Base-by-base conservation (phyloP, 1,140 invertebrate genomes). In the Branchinecta lindahli region DNA sequence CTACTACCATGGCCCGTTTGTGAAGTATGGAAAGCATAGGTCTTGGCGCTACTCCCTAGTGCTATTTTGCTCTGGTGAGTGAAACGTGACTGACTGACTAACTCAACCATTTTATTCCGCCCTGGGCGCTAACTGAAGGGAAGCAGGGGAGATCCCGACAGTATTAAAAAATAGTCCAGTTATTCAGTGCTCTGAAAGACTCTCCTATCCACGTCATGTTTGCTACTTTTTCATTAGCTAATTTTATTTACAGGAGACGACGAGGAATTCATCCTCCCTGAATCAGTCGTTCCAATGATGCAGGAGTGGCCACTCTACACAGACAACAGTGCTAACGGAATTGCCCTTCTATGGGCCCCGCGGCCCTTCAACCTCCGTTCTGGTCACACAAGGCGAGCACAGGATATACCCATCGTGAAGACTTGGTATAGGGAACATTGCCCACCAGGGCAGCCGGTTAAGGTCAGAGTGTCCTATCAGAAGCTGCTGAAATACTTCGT, bases 251-350 rank as follows among this genome's bases (percentile, higher is more conserved):
- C 92, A 5, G 93, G 96, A 69, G 94, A 97, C 75, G 91, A 96
- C 75, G 92, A 95, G 80, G 96, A 98, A 70, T 99, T 96, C 82
- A 84, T 91, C 65, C 79, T 99, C 4, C 89, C 93, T 0, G 91
- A 93, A 75, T 86, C 88, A 74, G 88, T 97, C 3, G 86, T 92
- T 75, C 92, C 96, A 21, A 93, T 99, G 75, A 80, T 99, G 68
- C 88, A 91, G 78, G 94, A 98, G 77, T 93, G 90, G 67, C 94
- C 96, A 7, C 81, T 99, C 9, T 99, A 98, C 76, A 95, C 94
- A 0, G 96, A 99, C 77, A 97, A 99, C 77, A 99, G 97, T 15
- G 96, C 96, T 0, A 98, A 99, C 84, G 97, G 97, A 8, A 98
- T 99, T 77, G 88, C 96, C 9, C 80, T 99, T n/a, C 77, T 99